Percentiles rank a stretch among this genome's conserved stretches.
Evolutionary conservation across 2,113 vertebrate genomes (phyloP).

Genomic region (Gambusia affinis): DNA sequence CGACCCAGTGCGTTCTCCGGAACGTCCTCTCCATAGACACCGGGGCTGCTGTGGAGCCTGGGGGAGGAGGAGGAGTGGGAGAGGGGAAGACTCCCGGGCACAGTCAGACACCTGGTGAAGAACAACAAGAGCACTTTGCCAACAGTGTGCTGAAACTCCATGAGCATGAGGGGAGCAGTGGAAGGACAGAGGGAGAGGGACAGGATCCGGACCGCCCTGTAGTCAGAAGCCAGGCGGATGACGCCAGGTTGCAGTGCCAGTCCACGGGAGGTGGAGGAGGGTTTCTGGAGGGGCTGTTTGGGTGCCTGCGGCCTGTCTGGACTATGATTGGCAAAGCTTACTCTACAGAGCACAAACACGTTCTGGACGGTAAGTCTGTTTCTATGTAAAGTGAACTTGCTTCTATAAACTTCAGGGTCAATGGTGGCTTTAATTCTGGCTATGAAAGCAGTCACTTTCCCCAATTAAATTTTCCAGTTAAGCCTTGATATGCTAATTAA

Average conservation of each 20-base stretch:
- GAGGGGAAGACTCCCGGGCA: constrained; percentile 62
- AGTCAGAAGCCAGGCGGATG: constrained; percentile 67
- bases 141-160: constrained; percentile 91
- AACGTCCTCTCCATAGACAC: constrained; percentile 89
- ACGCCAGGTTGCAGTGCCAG: constrained; percentile 86
- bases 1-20: constrained; percentile 93
- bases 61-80: constrained; percentile 45
- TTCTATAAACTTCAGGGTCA: background rate
- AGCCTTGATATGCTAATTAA: constrained; percentile 64
- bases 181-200: constrained; percentile 73
- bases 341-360: constrained; percentile 92
- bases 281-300: constrained; percentile 93
- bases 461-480: constrained; percentile 34
- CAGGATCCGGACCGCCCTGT: constrained; percentile 63
- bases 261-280: constrained; percentile 85
- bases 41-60: constrained; percentile 71
- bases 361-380: constrained; percentile 84
- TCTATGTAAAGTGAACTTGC: background rate
- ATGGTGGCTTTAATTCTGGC: constrained; percentile 17
- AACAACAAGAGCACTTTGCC: constrained; percentile 87
- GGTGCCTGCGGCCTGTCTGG: constrained; percentile 93
- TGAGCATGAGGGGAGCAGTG: constrained; percentile 79
- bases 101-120: constrained; percentile 86
- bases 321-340: constrained; percentile 97
- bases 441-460: constrained; percentile 28